Conservation (phyloP, 2,797 vertebrate species). For the Urocyon cinereoargenteus region DNA sequence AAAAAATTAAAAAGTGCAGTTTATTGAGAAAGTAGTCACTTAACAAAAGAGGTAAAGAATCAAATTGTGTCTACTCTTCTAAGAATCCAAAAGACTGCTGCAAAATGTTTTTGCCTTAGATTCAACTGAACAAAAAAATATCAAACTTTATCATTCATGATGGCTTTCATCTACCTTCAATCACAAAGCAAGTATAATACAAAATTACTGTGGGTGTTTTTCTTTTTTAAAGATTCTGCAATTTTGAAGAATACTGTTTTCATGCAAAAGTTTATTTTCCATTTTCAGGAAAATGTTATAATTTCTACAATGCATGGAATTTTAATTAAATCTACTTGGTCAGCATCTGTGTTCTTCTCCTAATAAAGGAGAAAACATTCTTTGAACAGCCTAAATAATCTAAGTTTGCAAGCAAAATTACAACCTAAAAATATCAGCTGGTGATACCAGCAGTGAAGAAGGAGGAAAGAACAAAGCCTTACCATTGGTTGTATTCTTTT, state of each 20-base stretch:
- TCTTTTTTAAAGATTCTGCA: neutral
- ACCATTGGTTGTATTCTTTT: slow-evolving; percentile 93
- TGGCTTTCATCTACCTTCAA: neutral
- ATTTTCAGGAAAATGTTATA: slow-evolving; percentile 59
- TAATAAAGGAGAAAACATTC: neutral
- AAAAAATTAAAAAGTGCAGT: neutral
- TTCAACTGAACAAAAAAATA: neutral
- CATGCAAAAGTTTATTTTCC: slow-evolving; percentile 49
- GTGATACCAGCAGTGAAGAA: neutral
- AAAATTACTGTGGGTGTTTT: neutral
- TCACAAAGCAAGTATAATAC: neutral
- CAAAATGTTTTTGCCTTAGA: neutral
- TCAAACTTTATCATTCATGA: neutral
- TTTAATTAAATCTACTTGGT: slow-evolving; percentile 34
- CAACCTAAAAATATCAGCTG: neutral
- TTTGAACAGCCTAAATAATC: slow-evolving; percentile 20
- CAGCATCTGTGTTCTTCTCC: slow-evolving; percentile 47
- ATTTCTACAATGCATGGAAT: slow-evolving; percentile 36
- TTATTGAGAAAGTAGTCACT: neutral
- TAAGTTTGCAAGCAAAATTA: slow-evolving; percentile 16
- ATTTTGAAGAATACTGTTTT: slow-evolving; percentile 56
- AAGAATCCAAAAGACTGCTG: neutral
- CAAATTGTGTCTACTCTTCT: neutral
- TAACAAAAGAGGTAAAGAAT: neutral
- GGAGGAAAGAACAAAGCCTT: slow-evolving; percentile 65